phyloP scores from a whole-genome alignment of 2,797 vertebrate genomes.

The Ctenosaura bakeri region DNA sequence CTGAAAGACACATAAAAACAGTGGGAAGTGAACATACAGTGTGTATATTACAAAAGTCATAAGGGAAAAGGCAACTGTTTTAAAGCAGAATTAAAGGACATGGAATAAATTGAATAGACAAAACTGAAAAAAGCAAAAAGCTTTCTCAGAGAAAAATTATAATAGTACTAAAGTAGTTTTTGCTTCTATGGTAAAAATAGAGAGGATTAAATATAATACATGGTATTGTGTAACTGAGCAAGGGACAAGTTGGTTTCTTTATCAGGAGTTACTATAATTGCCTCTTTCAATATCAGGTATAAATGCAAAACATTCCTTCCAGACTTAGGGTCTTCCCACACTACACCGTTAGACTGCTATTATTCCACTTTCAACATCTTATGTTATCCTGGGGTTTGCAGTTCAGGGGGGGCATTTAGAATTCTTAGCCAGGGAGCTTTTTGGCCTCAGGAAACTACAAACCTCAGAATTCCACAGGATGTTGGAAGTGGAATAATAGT shows the following conservation, averaged over 20 bases:
- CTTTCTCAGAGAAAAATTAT: not conserved
- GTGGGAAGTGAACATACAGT: constrained; percentile 62
- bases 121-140: not conserved
- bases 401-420: too few relatives aligned
- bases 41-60: constrained; percentile 44
- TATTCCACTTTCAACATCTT: too few relatives aligned
- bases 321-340: not conserved
- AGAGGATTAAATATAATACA: not conserved
- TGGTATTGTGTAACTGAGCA: rapidly evolving
- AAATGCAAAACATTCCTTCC: rapidly evolving
- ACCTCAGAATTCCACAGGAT: too few relatives aligned
- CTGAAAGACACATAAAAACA: constrained; percentile 84
- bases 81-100: constrained; percentile 15
- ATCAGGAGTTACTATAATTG: rapidly evolving
- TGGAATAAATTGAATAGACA: not conserved
- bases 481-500: too few relatives aligned
- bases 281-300: rapidly evolving
- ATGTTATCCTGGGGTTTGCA: too few relatives aligned
- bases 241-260: not conserved
- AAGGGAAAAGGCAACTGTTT: constrained; percentile 26
- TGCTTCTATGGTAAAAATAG: not conserved
- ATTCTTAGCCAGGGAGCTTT: too few relatives aligned
- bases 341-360: too few relatives aligned
- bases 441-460: too few relatives aligned
- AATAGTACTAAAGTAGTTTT: rapidly evolving